phyloP scores from a whole-genome alignment of 2,888 invertebrate genomes.

The Beris morrisii region DNA sequence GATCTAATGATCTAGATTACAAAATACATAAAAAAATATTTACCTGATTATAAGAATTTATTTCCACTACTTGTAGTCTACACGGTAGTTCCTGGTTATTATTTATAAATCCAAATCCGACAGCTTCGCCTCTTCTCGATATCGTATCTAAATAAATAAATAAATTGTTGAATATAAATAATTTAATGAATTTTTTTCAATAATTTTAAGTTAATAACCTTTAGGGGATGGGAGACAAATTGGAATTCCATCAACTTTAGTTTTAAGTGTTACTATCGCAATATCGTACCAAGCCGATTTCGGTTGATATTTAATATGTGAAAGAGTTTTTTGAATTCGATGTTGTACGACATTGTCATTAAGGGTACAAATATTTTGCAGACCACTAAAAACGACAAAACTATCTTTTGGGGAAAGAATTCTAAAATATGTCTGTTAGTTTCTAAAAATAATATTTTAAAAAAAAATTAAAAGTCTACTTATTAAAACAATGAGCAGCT shows the following conservation, averaged over 20 bases:
- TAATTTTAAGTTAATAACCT: neutral
- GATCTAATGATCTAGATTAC: too few relatives aligned
- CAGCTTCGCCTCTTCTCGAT: neutral
- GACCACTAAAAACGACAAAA: neutral
- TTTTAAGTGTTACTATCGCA: neutral
- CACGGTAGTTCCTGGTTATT: neutral
- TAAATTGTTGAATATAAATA: too few relatives aligned
- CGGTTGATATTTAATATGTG: neutral
- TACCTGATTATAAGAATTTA: neutral
- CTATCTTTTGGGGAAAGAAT: neutral
- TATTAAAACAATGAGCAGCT: conserved; percentile 36
- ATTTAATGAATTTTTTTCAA: neutral
- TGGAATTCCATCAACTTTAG: neutral
- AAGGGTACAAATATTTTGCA: neutral
- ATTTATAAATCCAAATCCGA: conserved; percentile 5
- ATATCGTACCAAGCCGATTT: neutral
- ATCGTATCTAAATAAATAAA: neutral
- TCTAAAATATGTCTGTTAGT: neutral
- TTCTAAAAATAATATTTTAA: neutral
- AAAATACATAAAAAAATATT: neutral
- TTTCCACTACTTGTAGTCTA: neutral
- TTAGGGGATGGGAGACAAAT: neutral
- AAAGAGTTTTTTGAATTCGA: neutral
- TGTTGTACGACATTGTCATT: neutral
- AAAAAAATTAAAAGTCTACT: neutral